Percentiles rank a stretch among this genome's conserved stretches.
phyloP scores from a whole-genome alignment of 2,888 invertebrate species.

The Calameuta pallipes region DNA sequence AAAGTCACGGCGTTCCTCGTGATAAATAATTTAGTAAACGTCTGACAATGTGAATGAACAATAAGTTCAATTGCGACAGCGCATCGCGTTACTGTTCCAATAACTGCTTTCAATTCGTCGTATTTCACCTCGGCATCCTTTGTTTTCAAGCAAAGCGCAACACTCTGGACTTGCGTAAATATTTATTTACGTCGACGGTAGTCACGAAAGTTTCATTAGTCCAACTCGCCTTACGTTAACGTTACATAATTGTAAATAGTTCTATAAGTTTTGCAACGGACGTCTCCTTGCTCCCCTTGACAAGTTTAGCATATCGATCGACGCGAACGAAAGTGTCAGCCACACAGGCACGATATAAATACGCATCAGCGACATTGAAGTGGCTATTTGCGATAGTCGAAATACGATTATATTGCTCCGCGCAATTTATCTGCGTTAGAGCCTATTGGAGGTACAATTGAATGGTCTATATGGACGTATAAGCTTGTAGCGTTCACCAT shows the following conservation, averaged over 20 bases:
- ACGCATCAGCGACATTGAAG: neutral
- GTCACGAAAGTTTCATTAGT: neutral
- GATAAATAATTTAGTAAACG: neutral
- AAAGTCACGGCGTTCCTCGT: neutral
- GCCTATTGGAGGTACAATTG: constrained; percentile 48
- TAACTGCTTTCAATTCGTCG: neutral
- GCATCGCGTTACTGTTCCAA: neutral
- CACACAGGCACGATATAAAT: neutral
- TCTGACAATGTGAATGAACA: neutral
- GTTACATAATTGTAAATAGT: neutral
- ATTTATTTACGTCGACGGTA: neutral
- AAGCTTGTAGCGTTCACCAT: constrained; percentile 38
- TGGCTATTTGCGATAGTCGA: constrained; percentile 5
- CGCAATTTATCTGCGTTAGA: constrained; percentile 52
- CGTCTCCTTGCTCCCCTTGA: neutral
- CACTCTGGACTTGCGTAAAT: neutral
- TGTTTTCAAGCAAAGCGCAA: neutral
- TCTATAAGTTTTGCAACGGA: neutral
- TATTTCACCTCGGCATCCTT: neutral
- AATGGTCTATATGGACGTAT: constrained; percentile 23
- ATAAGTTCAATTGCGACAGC: neutral
- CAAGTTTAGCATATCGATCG: neutral
- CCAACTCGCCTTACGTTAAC: neutral
- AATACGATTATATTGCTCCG: neutral
- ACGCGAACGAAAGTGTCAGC: neutral